Conservation (phyloP, 1,140 invertebrate species). For the Papilio glaucus region DNA sequence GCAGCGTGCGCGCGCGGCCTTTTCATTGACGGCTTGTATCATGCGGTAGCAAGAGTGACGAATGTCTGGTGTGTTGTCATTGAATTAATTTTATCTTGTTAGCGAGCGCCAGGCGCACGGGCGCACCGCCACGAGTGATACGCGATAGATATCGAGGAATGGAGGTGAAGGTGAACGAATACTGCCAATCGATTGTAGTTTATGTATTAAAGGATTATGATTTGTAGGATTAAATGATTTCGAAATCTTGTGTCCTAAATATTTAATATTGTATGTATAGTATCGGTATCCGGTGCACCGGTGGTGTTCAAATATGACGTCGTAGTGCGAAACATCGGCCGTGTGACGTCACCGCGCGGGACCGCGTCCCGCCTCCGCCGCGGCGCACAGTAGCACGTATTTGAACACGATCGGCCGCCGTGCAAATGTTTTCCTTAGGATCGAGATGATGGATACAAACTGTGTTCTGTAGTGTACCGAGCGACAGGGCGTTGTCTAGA, state of each 20-base stretch:
- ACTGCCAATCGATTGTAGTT: slow-evolving; percentile 82
- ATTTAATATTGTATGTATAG: slow-evolving; percentile 79
- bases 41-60: no score
- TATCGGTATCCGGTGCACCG: slow-evolving; percentile 65
- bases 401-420: slow-evolving; percentile 50
- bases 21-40: background rate
- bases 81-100: background rate
- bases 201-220: slow-evolving; percentile 75
- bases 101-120: slow-evolving; percentile 34
- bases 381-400: background rate
- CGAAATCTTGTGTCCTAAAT: slow-evolving; percentile 78
- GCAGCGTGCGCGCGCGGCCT: background rate
- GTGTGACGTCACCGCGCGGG: no score
- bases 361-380: no score
- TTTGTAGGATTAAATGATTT: slow-evolving; percentile 79
- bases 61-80: no score
- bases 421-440: slow-evolving; percentile 74
- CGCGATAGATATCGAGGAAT: slow-evolving; percentile 64
- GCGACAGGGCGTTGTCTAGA: slow-evolving; percentile 77
- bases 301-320: no score
- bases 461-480: slow-evolving; percentile 81
- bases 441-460: slow-evolving; percentile 77
- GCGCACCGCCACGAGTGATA: slow-evolving; percentile 51
- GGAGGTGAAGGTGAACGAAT: slow-evolving; percentile 67
- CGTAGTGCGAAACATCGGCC: no score